A percentile compares a stretch with the other conserved stretches of the same genome.
phyloP scores from a whole-genome alignment of 2,113 vertebrate genomes.

The Eupsittula cactorum region DNA sequence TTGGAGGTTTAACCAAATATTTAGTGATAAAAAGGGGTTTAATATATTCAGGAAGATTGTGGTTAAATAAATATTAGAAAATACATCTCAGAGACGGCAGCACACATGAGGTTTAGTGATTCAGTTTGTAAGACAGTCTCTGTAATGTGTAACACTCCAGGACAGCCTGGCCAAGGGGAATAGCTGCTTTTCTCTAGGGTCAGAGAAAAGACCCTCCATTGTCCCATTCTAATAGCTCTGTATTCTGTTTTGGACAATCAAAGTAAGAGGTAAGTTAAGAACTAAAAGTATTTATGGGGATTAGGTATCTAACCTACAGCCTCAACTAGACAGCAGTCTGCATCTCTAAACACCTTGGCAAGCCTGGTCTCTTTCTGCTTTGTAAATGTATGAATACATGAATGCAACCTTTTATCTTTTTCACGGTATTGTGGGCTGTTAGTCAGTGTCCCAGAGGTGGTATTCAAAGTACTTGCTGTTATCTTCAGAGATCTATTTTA shows the following conservation, averaged over 20 bases:
- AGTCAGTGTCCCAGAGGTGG: background rate
- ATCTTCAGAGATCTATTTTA: constrained; percentile 33
- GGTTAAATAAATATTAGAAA: background rate
- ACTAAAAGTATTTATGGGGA: background rate
- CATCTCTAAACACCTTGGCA: background rate
- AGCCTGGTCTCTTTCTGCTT: background rate
- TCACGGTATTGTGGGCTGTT: background rate
- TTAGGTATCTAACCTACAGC: background rate
- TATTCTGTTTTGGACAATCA: background rate
- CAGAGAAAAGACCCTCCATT: background rate
- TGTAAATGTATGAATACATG: background rate
- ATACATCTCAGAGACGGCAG: background rate
- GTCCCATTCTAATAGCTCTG: background rate
- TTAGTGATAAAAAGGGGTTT: background rate
- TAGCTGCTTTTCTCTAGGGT: background rate
- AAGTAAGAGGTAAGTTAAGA: background rate
- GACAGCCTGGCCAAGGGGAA: background rate
- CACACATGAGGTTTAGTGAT: background rate
- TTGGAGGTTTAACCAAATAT: background rate
- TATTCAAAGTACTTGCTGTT: constrained; percentile 2
- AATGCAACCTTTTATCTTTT: background rate
- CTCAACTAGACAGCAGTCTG: background rate
- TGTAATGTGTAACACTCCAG: background rate
- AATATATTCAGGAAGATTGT: background rate
- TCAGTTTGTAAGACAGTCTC: background rate